Evolutionary conservation across 2,113 vertebrate genomes (phyloP).

Genomic region (Myiozetetes cayanensis): DNA sequence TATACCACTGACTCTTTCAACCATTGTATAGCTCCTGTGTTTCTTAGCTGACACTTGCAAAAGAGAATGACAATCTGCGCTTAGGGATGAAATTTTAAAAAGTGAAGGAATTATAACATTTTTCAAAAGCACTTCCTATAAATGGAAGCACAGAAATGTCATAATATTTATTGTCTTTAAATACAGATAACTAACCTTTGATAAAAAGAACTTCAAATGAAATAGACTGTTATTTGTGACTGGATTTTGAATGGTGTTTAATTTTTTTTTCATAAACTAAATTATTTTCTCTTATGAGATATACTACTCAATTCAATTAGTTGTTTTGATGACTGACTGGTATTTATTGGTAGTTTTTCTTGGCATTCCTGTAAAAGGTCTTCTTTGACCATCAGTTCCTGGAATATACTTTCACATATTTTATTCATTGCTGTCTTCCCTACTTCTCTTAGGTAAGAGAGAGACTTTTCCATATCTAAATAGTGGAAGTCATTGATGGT

Average conservation of each 20-base stretch:
- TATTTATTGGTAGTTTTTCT: background rate
- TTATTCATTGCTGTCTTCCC: conserved; percentile 42
- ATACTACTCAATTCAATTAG: background rate
- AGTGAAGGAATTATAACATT: background rate
- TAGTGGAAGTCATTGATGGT: conserved; percentile 15
- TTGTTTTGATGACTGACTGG: background rate
- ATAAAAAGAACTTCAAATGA: background rate
- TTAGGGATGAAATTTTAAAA: background rate
- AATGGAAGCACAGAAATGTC: background rate
- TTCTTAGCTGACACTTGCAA: background rate
- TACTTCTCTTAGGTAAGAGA: background rate
- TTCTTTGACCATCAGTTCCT: background rate
- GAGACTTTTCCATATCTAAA: background rate
- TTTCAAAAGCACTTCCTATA: background rate
- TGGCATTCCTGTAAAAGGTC: background rate
- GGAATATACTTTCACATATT: conserved; percentile 40
- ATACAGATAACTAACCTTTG: background rate
- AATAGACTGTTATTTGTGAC: background rate
- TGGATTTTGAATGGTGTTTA: background rate
- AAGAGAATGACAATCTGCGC: rapidly evolving
- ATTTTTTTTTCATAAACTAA: background rate
- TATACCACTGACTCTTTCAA: background rate
- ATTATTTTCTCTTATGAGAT: background rate
- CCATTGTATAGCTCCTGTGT: background rate
- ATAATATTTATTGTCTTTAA: background rate